Percentiles rank a stretch among this genome's conserved stretches.
These are phyloP conservation scores for Drosophila nigromelanica DNA, from an alignment of 1,140 invertebrate genomes.

Conservation along the genomic window DNA sequence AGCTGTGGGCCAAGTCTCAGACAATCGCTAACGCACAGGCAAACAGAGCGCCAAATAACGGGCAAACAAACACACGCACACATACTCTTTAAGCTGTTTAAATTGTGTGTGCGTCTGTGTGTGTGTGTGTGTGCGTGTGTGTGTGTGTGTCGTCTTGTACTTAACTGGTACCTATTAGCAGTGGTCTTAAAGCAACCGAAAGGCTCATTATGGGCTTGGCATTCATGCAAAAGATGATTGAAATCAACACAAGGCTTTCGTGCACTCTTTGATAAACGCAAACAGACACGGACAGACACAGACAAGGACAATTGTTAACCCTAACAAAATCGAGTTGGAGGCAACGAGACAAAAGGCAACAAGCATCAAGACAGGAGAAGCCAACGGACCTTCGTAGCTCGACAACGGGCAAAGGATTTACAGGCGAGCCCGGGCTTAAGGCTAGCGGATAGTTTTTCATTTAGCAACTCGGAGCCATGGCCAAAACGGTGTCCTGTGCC, in stretches of 20 bases:
- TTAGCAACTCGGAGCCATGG: conserved; percentile 15
- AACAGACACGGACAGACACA: background rate
- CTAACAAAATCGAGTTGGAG: background rate
- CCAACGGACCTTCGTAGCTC: conserved; percentile 15
- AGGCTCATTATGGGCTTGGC: conserved; percentile 46
- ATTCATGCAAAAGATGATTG: conserved; percentile 53
- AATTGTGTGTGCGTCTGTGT: conserved; percentile 28
- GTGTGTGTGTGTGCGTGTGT: too few relatives aligned
- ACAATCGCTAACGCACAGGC: conserved; percentile 32
- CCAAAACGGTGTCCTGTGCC: background rate
- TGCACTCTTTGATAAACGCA: too few relatives aligned
- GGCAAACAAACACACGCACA: conserved; percentile 10
- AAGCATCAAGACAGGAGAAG: conserved; percentile 10
- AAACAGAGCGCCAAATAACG: conserved; percentile 25
- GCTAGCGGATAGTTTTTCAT: conserved; percentile 67
- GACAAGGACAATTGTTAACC: conserved; percentile 28
- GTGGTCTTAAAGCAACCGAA: conserved; percentile 28
- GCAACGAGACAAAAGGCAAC: conserved; percentile 26
- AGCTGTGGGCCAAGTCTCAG: conserved; percentile 32
- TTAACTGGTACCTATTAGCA: conserved; percentile 30
- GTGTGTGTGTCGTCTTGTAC: background rate
- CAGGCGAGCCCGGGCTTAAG: conserved; percentile 37
- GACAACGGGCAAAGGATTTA: conserved; percentile 42
- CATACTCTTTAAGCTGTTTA: conserved; percentile 56
- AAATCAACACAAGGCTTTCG: conserved; percentile 51